Evolutionary conservation across 1,140 invertebrate genomes (phyloP), one percentile per base, ranked within the genome.

Genomic region (Nomia melanderi): DNA sequence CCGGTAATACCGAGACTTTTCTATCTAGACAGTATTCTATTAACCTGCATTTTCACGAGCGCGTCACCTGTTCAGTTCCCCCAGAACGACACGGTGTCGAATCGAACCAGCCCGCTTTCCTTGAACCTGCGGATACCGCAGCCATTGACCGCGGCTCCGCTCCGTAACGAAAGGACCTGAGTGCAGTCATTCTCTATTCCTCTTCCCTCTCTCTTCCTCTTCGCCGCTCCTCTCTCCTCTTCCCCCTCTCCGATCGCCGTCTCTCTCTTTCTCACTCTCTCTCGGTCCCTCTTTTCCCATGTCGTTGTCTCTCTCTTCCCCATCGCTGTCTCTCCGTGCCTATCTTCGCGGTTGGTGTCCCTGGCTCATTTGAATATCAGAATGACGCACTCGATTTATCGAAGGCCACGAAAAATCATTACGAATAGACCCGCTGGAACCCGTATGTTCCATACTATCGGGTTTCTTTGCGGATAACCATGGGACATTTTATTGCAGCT

Each of bases 101-200:
- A 90, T 91, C 88, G 86, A 88, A 90, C 88, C 88, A 89, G 89
- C 89, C 89, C 85, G 87, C 85, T 91, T 91, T 91, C 90, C 90
- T 90, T 91, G 90, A 91, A 91, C 89, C 89, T 91, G 88, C 82
- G 88, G 82, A 87, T 86, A 86, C 85, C 86, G 88, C 89, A 91
- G 90, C 89, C 90, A 91, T 91, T 91, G 89, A 90, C 90, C 90
- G 89, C 89, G 76, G 83, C 85, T 78, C 50, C 69, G 76, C 83
- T 66, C 69, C 82, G 74, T 81, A 73, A 84, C 78, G 83, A 84
- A 84, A 84, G 82, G 83, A 76, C 81, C 82, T 81, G 80, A 83
- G 82, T 81, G 82, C 78, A 71, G 60, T 86, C 74, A 75, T 71
- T 76, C 73, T 74, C 59, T 80, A 41, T 60, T 47, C 60, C 78